Percentiles rank a stretch among this genome's conserved stretches.
Conservation (phyloP, 2,888 invertebrate species). For the Leptogaster cylindrica region DNA sequence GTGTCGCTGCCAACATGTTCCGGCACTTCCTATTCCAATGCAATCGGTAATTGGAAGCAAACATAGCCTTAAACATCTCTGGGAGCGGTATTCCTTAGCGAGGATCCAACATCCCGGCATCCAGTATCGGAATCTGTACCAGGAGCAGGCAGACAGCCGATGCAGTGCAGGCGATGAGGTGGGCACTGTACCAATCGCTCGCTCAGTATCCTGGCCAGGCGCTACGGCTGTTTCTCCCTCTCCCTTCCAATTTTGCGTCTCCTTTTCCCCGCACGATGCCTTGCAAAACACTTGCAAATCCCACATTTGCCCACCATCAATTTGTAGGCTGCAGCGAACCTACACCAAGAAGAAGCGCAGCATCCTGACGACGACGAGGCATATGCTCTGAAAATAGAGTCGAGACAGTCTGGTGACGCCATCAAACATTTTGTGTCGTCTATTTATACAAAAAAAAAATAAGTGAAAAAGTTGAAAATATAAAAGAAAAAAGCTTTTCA, state of each 20-base stretch:
- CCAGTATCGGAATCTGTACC: background rate
- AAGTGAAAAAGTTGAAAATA: too few relatives aligned
- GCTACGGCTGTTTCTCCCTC: background rate
- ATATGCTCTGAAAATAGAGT: conserved; percentile 34
- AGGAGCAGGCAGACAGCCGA: background rate
- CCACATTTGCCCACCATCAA: conserved; percentile 12
- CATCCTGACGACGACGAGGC: background rate
- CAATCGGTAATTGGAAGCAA: conserved; percentile 23
- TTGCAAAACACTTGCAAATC: conserved; percentile 4
- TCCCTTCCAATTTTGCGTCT: background rate
- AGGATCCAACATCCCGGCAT: background rate
- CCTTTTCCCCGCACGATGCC: conserved; percentile 5
- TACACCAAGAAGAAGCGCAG: background rate
- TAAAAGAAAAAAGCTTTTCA: background rate
- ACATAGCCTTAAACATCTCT: conserved; percentile 17
- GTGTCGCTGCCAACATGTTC: conserved; percentile 1
- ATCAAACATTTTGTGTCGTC: conserved; percentile 27
- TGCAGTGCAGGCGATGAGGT: conserved; percentile 18
- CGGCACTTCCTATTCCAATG: conserved; percentile 14
- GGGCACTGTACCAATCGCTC: conserved; percentile 7
- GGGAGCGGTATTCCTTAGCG: background rate
- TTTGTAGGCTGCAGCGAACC: conserved; percentile 10
- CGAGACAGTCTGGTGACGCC: conserved; percentile 36
- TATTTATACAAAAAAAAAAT: conserved; percentile 17
- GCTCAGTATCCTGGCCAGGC: conserved; percentile 1